phyloP scores from a whole-genome alignment of 2,113 vertebrate species.

The Muntiacus muntjak region DNA sequence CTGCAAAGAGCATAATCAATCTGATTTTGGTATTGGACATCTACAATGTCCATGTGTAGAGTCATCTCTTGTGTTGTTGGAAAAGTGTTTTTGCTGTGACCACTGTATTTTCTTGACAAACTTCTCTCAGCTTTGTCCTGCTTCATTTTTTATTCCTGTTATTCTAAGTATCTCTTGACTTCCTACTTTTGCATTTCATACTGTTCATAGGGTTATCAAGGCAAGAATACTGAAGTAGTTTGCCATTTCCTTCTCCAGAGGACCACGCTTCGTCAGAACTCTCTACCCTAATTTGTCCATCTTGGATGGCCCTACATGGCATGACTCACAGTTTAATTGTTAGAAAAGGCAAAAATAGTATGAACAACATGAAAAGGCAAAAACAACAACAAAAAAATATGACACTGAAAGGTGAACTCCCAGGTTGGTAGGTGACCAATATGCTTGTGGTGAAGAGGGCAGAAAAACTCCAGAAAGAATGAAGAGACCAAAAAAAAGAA shows the following conservation, averaged over 20 bases:
- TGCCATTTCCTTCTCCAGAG: background rate
- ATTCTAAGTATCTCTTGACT: background rate
- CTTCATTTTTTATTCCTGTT: background rate
- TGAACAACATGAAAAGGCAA: background rate
- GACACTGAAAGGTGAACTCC: background rate
- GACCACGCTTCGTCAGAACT: accelerated
- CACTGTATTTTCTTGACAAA: background rate
- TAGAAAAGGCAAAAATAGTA: background rate
- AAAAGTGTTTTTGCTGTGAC: background rate
- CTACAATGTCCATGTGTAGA: background rate
- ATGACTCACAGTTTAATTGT: background rate
- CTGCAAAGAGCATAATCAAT: background rate
- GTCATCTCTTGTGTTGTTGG: background rate
- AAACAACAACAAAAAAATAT: background rate
- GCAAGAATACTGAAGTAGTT: background rate
- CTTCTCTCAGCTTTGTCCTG: background rate
- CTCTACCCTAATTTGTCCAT: background rate
- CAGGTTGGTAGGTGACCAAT: background rate
- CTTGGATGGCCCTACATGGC: background rate
- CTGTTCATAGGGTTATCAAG: background rate
- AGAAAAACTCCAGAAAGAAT: background rate
- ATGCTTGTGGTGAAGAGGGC: background rate
- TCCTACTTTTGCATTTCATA: background rate
- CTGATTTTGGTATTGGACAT: background rate
- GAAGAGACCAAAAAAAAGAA: background rate